These are phyloP conservation scores for Cyclophora albipunctata DNA, from an alignment of 2,888 invertebrate species.

Conservation along the genomic window DNA sequence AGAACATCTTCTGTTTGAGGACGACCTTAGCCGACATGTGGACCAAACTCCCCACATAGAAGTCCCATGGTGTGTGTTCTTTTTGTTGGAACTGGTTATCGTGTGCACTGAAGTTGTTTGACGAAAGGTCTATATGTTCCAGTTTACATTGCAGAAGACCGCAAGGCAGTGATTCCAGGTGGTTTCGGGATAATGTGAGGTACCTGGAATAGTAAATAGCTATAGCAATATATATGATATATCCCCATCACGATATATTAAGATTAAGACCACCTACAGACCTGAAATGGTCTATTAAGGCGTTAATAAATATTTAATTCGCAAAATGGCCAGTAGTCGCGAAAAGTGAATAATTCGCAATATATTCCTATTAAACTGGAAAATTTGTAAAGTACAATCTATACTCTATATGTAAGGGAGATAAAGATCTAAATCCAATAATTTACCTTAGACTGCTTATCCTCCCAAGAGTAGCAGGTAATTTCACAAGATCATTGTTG, in stretches of 20 bases:
- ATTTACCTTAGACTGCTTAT: slow-evolving; percentile 68
- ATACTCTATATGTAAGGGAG: too few species aligned
- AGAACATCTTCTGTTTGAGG: slow-evolving; percentile 67
- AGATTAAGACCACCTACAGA: too few species aligned
- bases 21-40: slow-evolving; percentile 73
- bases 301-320: too few species aligned
- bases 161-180: slow-evolving; percentile 74
- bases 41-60: slow-evolving; percentile 67
- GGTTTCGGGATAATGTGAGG: slow-evolving; percentile 74
- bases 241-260: too few species aligned
- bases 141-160: slow-evolving; percentile 72
- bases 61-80: slow-evolving; percentile 40
- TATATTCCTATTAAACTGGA: too few species aligned
- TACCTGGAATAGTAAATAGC: slow-evolving; percentile 44
- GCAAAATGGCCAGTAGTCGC: too few species aligned
- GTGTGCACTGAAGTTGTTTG: slow-evolving; percentile 65
- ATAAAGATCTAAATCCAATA: too few species aligned
- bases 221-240: background rate
- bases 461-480: slow-evolving; percentile 81
- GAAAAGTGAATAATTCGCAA: too few species aligned
- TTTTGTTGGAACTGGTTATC: slow-evolving; percentile 12
- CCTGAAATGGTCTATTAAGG: too few species aligned
- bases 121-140: slow-evolving; percentile 73
- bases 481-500: slow-evolving; percentile 71
- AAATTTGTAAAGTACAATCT: too few species aligned